Evolutionary conservation across 2,113 vertebrate genomes (phyloP).

Genomic region (Herpailurus yagouaroundi): DNA sequence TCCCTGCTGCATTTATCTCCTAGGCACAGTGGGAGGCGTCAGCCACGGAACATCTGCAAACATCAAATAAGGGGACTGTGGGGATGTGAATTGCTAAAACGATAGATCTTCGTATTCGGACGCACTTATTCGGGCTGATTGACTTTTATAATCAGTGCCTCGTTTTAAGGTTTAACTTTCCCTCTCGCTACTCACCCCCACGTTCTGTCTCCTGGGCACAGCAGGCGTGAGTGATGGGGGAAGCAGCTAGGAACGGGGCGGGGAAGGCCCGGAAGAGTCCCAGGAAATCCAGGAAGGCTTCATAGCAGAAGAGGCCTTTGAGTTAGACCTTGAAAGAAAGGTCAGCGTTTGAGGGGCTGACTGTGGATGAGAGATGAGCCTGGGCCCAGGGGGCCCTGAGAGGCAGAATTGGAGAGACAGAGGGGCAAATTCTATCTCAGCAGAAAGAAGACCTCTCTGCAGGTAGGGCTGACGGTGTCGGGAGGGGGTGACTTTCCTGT

Average conservation of each 20-base stretch:
- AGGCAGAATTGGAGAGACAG: not conserved
- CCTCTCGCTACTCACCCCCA: not conserved
- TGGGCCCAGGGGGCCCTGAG: not conserved
- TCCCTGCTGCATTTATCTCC: not conserved
- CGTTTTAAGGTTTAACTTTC: not conserved
- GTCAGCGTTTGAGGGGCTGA: not conserved
- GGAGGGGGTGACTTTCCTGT: not conserved
- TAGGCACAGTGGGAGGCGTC: not conserved
- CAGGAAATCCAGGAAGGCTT: conserved; percentile 5
- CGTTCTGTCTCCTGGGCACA: not conserved
- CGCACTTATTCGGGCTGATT: not conserved
- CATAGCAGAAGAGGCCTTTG: not conserved
- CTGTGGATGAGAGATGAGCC: not conserved
- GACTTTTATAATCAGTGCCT: not conserved
- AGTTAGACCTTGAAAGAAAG: not conserved
- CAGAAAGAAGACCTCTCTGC: not conserved
- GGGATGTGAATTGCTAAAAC: not conserved
- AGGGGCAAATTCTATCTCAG: not conserved
- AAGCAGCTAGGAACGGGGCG: not conserved
- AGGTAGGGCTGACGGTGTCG: not conserved
- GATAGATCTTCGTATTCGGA: not conserved
- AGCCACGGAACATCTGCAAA: not conserved
- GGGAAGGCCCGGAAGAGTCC: not conserved
- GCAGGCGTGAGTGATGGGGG: not conserved
- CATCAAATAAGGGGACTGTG: not conserved